Conservation (phyloP, 2,888 invertebrate genomes). For the Plemyria rubiginata region DNA sequence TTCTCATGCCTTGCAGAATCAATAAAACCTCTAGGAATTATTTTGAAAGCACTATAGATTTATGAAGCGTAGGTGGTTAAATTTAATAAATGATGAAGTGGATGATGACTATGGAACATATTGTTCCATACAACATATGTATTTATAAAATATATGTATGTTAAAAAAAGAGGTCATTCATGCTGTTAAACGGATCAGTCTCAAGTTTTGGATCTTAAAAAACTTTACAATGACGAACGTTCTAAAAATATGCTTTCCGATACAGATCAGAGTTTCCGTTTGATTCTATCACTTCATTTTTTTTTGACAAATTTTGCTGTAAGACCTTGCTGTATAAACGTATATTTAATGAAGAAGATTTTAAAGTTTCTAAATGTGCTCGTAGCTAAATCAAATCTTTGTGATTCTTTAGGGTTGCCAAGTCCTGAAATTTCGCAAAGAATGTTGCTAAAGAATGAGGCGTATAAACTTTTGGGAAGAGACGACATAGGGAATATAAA, state of each 20-base stretch:
- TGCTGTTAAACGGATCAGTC: too few relatives aligned
- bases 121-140: too few relatives aligned
- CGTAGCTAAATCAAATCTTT: constrained; percentile 12
- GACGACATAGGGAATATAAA: constrained; percentile 1
- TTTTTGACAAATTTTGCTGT: neutral
- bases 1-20: neutral
- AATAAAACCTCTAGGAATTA: neutral
- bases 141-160: too few relatives aligned
- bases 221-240: too few relatives aligned
- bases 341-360: constrained; percentile 2
- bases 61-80: neutral
- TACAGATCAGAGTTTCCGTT: too few relatives aligned
- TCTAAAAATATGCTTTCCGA: too few relatives aligned
- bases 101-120: too few relatives aligned
- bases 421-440: constrained; percentile 11
- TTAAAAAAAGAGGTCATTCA: too few relatives aligned
- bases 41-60: neutral
- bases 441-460: constrained; percentile 4
- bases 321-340: neutral
- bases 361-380: constrained; percentile 7
- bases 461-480: constrained; percentile 1
- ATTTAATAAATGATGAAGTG: too few relatives aligned
- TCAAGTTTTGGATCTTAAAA: too few relatives aligned
- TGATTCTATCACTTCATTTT: too few relatives aligned
- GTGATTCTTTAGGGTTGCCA: constrained; percentile 10